Conservation (phyloP, 1,140 invertebrate genomes). For the Subanguina moxae region DNA sequence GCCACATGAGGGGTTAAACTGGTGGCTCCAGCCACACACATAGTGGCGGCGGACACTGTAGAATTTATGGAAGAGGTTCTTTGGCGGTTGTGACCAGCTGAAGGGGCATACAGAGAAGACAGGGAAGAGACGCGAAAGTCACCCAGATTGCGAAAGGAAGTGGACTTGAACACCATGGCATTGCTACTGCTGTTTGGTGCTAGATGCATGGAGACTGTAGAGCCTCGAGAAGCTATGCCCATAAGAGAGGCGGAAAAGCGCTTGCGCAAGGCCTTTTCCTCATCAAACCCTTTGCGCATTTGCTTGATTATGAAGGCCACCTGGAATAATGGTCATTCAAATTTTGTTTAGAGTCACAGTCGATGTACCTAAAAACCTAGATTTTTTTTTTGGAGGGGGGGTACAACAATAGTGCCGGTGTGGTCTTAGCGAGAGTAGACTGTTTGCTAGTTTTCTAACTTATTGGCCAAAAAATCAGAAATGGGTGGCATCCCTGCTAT, state of each 20-base stretch:
- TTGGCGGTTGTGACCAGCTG: background rate
- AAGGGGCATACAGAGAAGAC: background rate
- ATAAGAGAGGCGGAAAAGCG: constrained; percentile 41
- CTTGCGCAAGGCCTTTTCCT: constrained; percentile 34
- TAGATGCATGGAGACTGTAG: background rate
- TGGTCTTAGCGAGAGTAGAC: no score
- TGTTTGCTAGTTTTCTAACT: no score
- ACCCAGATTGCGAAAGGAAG: constrained; percentile 1
- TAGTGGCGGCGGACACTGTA: background rate
- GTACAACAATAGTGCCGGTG: no score
- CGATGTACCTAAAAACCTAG: no score
- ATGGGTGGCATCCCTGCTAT: no score
- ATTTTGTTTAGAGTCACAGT: background rate
- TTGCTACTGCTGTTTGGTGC: background rate
- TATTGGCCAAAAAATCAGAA: no score
- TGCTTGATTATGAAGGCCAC: constrained; percentile 43
- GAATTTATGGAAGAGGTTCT: background rate
- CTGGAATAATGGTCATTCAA: constrained; percentile 19
- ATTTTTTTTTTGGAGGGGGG: background rate
- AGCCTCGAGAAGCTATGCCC: constrained; percentile 13
- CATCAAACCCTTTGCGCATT: constrained; percentile 42
- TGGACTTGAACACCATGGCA: background rate
- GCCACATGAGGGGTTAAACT: background rate
- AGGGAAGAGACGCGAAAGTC: background rate
- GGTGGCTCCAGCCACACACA: background rate